These are phyloP conservation scores for Erebia palarica DNA, from an alignment of 2,888 invertebrate species.

Conservation along the genomic window DNA sequence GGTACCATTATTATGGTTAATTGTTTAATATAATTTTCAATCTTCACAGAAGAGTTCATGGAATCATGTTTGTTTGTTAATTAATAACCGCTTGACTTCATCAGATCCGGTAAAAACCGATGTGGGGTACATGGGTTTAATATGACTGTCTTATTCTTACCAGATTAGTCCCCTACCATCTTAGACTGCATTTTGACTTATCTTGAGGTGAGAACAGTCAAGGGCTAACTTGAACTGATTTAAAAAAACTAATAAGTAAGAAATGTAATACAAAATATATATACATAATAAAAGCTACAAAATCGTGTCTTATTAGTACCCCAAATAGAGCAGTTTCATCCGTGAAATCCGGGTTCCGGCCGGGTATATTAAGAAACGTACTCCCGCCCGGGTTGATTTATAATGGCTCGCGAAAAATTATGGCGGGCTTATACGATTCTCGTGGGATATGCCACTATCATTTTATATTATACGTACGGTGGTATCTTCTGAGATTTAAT, in stretches of 20 bases:
- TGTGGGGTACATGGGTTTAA: too few species aligned
- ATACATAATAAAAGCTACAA: neutral
- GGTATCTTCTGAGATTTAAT: neutral
- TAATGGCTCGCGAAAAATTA: slow-evolving; percentile 24
- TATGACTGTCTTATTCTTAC: too few species aligned
- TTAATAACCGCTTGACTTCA: too few species aligned
- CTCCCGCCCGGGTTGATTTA: slow-evolving; percentile 30
- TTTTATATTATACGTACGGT: slow-evolving; percentile 13
- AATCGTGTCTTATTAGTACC: slow-evolving; percentile 1
- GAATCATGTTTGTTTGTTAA: too few species aligned
- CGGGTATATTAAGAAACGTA: slow-evolving; percentile 24
- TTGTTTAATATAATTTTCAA: too few species aligned
- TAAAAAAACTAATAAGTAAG: neutral
- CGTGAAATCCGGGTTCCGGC: slow-evolving; percentile 16
- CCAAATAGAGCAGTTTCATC: slow-evolving; percentile 10
- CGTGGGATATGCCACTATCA: slow-evolving; percentile 11
- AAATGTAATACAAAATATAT: neutral
- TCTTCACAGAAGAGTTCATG: too few species aligned
- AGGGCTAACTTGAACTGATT: too few species aligned
- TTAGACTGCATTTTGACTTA: too few species aligned
- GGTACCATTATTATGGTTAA: too few species aligned
- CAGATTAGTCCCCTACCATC: too few species aligned
- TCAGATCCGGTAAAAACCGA: too few species aligned
- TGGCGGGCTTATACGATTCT: slow-evolving; percentile 24
- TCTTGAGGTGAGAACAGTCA: too few species aligned